phyloP scores from a whole-genome alignment of 2,113 vertebrate species.

The Lynx canadensis region DNA sequence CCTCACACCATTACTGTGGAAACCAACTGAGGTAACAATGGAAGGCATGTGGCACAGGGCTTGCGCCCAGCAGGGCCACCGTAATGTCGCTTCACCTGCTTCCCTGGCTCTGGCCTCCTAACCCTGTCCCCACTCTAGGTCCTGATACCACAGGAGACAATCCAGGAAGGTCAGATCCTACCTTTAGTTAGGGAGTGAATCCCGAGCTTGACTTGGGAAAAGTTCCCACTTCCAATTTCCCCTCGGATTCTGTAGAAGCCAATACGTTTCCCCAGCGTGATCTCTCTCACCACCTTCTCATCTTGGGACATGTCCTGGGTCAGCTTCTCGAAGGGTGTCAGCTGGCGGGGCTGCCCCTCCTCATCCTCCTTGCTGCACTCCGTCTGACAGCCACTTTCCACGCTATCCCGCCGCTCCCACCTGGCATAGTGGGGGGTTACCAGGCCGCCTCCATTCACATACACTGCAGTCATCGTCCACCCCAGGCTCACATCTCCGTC shows the following conservation, averaged over 20 bases:
- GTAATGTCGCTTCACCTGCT: rapidly evolving
- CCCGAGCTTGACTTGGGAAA: constrained; percentile 97
- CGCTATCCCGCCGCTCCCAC: constrained; percentile 91
- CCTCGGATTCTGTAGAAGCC: constrained; percentile 97
- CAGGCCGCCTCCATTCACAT: constrained; percentile 82
- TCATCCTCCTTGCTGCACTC: constrained; percentile 87
- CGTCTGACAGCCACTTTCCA: constrained; percentile 80
- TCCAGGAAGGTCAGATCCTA: constrained; percentile 72
- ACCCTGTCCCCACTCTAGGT: rapidly evolving
- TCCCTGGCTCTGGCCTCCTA: neutral
- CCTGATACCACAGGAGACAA: neutral
- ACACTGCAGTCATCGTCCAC: constrained; percentile 93
- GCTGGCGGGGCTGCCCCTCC: constrained; percentile 85
- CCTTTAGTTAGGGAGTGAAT: constrained; percentile 98
- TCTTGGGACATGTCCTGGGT: constrained; percentile 96
- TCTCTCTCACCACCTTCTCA: constrained; percentile 94
- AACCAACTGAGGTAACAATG: rapidly evolving
- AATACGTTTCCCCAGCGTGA: constrained; percentile 95
- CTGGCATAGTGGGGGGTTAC: constrained; percentile 81
- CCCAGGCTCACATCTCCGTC: constrained; percentile 82
- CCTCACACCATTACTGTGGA: neutral
- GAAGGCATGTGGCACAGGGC: neutral
- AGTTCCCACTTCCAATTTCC: constrained; percentile 98
- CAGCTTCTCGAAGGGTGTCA: constrained; percentile 94
- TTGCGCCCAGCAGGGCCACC: too few species aligned